These are phyloP conservation scores for Gymnarchus niloticus DNA, from an alignment of 2,113 vertebrate genomes.

Conservation along the genomic window DNA sequence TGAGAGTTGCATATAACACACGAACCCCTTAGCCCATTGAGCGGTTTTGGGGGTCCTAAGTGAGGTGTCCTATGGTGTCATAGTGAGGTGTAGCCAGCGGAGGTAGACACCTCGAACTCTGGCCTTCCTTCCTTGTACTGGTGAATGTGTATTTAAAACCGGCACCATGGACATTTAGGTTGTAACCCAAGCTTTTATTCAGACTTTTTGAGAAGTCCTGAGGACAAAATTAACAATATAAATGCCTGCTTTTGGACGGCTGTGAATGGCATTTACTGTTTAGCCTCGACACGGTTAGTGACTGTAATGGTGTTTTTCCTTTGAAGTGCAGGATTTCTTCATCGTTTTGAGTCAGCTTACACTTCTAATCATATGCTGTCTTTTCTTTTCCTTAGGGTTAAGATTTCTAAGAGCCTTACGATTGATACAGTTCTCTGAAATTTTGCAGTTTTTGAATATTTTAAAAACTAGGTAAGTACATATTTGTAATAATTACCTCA, in stretches of 20 bases:
- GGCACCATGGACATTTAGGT: too few species aligned
- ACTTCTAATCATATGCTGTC: background rate
- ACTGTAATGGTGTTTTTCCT: background rate
- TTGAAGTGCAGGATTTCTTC: background rate
- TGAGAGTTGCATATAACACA: too few species aligned
- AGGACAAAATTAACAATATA: background rate
- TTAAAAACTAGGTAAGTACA: conserved; percentile 96
- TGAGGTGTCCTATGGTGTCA: too few species aligned
- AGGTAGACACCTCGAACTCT: background rate
- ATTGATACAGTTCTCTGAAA: conserved; percentile 99
- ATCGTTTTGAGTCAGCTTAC: background rate
- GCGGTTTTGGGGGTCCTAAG: too few species aligned
- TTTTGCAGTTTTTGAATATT: conserved; percentile 99
- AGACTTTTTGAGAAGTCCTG: background rate
- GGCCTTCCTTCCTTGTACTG: background rate
- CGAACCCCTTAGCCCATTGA: too few species aligned
- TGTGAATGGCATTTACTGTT: background rate
- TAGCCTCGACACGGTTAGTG: background rate
- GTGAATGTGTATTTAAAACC: background rate
- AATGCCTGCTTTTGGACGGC: background rate
- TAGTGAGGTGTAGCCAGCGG: background rate
- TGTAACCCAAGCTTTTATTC: background rate
- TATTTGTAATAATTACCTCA: background rate
- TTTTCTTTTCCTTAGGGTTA: conserved; percentile 70
- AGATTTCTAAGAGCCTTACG: conserved; percentile 97